Percentiles rank a stretch among this genome's conserved stretches.
phyloP scores from a whole-genome alignment of 2,113 vertebrate species.

The Cariama cristata region DNA sequence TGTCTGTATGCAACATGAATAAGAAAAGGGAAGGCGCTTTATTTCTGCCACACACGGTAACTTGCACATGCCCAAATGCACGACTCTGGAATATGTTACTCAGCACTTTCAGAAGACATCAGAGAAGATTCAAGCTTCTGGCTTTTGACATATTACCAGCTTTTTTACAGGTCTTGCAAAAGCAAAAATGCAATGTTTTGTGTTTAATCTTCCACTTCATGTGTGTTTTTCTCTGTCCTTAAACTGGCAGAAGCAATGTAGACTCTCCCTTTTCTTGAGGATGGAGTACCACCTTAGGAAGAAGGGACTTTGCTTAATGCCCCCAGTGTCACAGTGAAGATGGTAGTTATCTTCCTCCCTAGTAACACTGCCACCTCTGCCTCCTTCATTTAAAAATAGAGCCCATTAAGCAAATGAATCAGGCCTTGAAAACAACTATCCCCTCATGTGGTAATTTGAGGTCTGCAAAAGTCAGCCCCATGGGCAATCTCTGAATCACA shows the following conservation, averaged over 20 bases:
- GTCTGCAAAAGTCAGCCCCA: not conserved
- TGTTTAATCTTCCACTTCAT: not conserved
- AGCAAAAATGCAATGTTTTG: not conserved
- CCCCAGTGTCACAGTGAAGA: not conserved
- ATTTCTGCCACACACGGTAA: not conserved
- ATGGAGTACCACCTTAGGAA: not conserved
- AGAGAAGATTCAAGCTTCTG: not conserved
- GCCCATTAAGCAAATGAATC: not conserved
- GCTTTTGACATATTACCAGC: not conserved
- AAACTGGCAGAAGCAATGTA: not conserved
- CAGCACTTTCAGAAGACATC: not conserved
- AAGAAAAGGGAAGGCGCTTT: not conserved
- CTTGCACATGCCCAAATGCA: not conserved
- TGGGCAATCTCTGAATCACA: not conserved
- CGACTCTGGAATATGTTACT: not conserved
- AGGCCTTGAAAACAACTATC: not conserved
- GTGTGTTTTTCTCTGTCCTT: not conserved
- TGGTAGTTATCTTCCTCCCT: not conserved
- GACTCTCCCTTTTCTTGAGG: not conserved
- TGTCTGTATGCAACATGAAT: conserved; percentile 24
- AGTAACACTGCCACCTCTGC: not conserved
- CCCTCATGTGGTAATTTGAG: not conserved
- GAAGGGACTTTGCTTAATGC: accelerated
- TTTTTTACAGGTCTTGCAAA: not conserved
- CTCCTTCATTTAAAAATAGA: not conserved